These are phyloP conservation scores for Lepidothrix coronata DNA, from an alignment of 2,113 vertebrate genomes.

Conservation along the genomic window DNA sequence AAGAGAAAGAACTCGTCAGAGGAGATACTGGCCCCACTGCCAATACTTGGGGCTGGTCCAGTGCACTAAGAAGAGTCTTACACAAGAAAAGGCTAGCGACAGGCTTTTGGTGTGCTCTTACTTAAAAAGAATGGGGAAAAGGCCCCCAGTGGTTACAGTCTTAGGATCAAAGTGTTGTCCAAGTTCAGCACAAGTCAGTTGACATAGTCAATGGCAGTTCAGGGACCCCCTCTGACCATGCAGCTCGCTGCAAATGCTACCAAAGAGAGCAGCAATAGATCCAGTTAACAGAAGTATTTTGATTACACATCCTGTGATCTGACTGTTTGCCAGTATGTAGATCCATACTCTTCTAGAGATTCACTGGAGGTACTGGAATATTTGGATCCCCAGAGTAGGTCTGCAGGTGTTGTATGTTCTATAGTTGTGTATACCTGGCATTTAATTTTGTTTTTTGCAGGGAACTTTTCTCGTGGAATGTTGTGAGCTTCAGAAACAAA, in stretches of 20 bases:
- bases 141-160: background rate
- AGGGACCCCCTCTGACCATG: background rate
- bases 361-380: background rate
- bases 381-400: background rate
- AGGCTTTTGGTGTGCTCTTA: background rate
- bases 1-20: background rate
- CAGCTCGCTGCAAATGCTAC: background rate
- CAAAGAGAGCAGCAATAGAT: background rate
- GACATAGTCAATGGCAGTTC: background rate
- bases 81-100: background rate
- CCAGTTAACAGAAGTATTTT: background rate
- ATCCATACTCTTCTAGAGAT: background rate
- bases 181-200: background rate
- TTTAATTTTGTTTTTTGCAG: background rate
- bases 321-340: background rate
- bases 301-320: background rate
- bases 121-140: background rate
- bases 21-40: background rate
- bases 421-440: background rate
- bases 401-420: background rate
- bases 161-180: background rate
- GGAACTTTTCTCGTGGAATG: background rate
- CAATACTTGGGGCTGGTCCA: background rate
- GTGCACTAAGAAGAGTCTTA: background rate
- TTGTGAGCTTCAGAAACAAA: background rate